These are phyloP conservation scores for Harpagifer antarcticus DNA, from an alignment of 2,797 vertebrate genomes.

Conservation along the genomic window DNA sequence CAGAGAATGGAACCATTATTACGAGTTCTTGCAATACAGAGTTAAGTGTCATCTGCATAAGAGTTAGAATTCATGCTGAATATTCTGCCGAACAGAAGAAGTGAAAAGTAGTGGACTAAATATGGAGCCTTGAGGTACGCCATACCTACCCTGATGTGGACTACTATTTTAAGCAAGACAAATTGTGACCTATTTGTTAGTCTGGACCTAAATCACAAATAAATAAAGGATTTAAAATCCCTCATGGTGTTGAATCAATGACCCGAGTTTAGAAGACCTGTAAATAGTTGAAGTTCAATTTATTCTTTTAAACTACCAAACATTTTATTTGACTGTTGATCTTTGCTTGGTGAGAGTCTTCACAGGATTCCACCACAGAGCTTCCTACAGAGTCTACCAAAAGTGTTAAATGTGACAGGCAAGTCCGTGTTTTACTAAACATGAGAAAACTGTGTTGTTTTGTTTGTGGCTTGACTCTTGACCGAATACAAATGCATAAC, in stretches of 20 bases:
- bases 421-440: slow-evolving; percentile 58
- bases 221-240: not conserved
- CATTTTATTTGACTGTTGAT: slow-evolving; percentile 63
- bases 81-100: not conserved
- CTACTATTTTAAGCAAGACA: slow-evolving; percentile 9
- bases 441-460: slow-evolving; percentile 47
- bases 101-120: slow-evolving; percentile 25
- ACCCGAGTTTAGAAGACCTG: slow-evolving; percentile 60
- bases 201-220: slow-evolving; percentile 39
- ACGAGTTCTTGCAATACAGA: not conserved
- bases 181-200: slow-evolving; percentile 13
- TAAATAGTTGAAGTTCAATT: slow-evolving; percentile 77
- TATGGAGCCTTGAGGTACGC: slow-evolving; percentile 31
- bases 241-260: slow-evolving; percentile 3
- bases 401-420: slow-evolving; percentile 51
- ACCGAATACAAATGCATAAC: slow-evolving; percentile 47
- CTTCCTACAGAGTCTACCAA: slow-evolving; percentile 72
- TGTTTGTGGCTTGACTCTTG: slow-evolving; percentile 48
- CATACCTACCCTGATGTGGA: slow-evolving; percentile 4
- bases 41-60: slow-evolving; percentile 21
- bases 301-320: slow-evolving; percentile 79
- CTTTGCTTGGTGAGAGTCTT: slow-evolving; percentile 49
- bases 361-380: slow-evolving; percentile 57
- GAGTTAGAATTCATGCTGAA: not conserved
- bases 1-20: not conserved